phyloP scores from a whole-genome alignment of 2,113 vertebrate genomes.

The Anthoscopus minutus region DNA sequence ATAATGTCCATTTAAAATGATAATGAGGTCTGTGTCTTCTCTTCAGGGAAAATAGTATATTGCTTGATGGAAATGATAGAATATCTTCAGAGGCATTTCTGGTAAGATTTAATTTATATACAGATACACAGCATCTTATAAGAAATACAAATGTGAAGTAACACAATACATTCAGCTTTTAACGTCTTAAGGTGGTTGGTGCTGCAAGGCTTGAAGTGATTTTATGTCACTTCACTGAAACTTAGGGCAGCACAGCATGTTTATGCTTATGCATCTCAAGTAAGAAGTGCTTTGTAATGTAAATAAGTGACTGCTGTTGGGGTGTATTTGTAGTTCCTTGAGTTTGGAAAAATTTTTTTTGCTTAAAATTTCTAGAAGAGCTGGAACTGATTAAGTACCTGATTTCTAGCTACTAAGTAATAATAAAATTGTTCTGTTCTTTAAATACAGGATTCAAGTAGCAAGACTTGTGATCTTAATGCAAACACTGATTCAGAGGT shows the following conservation, averaged over 20 bases:
- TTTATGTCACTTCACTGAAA: not conserved
- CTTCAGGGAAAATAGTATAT: slow-evolving; percentile 73
- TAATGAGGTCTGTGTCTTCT: slow-evolving; percentile 23
- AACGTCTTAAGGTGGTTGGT: accelerated
- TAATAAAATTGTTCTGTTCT: not conserved
- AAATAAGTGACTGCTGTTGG: not conserved
- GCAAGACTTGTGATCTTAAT: slow-evolving; percentile 71
- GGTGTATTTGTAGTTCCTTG: not conserved
- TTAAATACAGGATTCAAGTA: slow-evolving; percentile 69
- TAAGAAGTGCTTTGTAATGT: not conserved
- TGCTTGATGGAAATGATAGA: slow-evolving; percentile 55
- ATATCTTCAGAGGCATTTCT: slow-evolving; percentile 60
- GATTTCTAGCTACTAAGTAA: not conserved
- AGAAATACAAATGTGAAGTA: not conserved
- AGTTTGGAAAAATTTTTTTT: not conserved
- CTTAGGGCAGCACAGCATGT: not conserved
- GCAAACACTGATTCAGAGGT: slow-evolving; percentile 71
- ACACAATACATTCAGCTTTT: not conserved
- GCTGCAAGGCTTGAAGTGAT: not conserved
- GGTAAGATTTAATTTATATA: slow-evolving; percentile 60
- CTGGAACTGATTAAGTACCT: not conserved
- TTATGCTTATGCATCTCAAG: not conserved
- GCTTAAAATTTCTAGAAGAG: not conserved
- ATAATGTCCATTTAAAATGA: not conserved
- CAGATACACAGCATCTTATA: not conserved